These are phyloP conservation scores for Theristicus caerulescens DNA, from an alignment of 2,113 vertebrate genomes.

Conservation along the genomic window DNA sequence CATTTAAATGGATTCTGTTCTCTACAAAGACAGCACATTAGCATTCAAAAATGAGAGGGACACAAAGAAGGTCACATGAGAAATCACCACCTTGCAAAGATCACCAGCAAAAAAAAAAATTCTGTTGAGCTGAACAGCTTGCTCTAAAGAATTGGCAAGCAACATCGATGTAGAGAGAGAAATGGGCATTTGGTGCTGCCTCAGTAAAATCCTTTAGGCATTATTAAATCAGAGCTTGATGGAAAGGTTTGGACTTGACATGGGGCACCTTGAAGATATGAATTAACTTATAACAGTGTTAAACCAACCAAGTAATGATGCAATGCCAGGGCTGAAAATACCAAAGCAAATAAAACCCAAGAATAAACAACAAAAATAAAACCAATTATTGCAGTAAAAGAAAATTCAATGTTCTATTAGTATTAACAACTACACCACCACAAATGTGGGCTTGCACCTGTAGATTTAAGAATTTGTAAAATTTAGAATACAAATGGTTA, in stretches of 20 bases:
- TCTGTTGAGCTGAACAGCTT: background rate
- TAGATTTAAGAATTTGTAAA: background rate
- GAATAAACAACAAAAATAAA: background rate
- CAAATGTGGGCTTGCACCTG: background rate
- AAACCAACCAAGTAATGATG: background rate
- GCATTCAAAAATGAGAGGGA: background rate
- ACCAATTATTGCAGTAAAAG: background rate
- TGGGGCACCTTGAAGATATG: background rate
- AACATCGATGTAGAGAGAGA: background rate
- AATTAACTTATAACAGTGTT: background rate
- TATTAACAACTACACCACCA: too few relatives aligned
- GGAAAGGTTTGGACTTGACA: background rate
- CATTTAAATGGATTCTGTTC: background rate
- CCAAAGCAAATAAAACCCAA: background rate
- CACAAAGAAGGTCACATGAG: background rate
- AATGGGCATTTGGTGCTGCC: background rate
- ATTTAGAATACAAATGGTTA: background rate
- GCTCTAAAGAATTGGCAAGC: background rate
- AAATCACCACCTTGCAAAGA: background rate
- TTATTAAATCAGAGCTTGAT: conserved; percentile 20
- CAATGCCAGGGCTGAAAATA: background rate
- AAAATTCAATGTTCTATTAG: background rate
- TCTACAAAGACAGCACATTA: background rate
- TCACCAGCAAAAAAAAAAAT: background rate
- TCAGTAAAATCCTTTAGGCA: background rate